Evolutionary conservation across 2,113 vertebrate genomes (phyloP).

Genomic region (Xyliphius kryptos): DNA sequence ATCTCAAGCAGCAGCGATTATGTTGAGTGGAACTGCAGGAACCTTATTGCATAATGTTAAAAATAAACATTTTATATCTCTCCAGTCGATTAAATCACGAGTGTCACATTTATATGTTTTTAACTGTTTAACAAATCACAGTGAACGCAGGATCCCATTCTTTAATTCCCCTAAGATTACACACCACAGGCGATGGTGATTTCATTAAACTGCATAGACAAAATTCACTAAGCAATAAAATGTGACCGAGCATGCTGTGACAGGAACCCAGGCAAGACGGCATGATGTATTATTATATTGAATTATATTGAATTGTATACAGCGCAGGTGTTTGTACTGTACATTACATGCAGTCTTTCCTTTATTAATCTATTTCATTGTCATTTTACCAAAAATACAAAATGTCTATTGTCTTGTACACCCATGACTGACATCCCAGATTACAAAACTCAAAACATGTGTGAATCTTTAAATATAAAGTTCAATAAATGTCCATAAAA

Average conservation of each 20-base stretch:
- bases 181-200: background rate
- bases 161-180: slow-evolving; percentile 1
- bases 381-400: too few relatives aligned
- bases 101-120: background rate
- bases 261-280: background rate
- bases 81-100: slow-evolving; percentile 1
- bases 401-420: too few relatives aligned
- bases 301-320: too few relatives aligned
- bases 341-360: too few relatives aligned
- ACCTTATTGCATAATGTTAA: background rate
- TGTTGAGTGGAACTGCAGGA: background rate
- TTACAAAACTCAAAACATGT: too few relatives aligned
- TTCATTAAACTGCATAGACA: background rate
- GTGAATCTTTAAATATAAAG: too few relatives aligned
- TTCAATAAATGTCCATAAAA: too few relatives aligned
- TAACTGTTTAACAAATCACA: background rate
- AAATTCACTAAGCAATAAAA: background rate
- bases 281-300: background rate
- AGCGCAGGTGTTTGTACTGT: background rate
- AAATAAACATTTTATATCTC: background rate
- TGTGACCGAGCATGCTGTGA: background rate
- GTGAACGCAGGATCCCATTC: background rate
- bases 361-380: too few relatives aligned
- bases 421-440: too few relatives aligned
- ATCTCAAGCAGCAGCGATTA: background rate